Conservation (phyloP, 2,888 invertebrate species). For the Cryptocheilus praepositus region DNA sequence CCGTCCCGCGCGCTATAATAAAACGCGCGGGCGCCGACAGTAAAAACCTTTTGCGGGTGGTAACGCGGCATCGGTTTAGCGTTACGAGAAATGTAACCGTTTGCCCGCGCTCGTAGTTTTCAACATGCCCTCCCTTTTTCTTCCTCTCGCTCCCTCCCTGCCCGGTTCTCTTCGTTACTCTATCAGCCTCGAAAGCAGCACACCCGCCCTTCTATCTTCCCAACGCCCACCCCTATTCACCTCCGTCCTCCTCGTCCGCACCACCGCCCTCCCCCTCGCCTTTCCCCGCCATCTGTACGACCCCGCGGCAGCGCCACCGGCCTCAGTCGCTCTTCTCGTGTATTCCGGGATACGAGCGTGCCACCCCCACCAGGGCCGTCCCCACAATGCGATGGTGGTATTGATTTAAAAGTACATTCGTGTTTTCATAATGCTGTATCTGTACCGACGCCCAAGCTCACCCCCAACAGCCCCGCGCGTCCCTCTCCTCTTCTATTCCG, state of each 20-base stretch:
- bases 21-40: constrained; percentile 50
- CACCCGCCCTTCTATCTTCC: no score
- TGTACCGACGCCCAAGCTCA: constrained; percentile 72
- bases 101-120: constrained; percentile 23
- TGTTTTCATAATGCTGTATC: constrained; percentile 76
- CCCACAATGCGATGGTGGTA: constrained; percentile 76
- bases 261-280: constrained; percentile 52
- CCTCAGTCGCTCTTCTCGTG: constrained; percentile 55
- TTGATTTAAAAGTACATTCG: constrained; percentile 76
- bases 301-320: constrained; percentile 39
- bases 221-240: no score
- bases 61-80: constrained; percentile 64
- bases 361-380: constrained; percentile 63
- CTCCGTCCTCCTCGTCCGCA: constrained; percentile 30
- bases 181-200: neutral
- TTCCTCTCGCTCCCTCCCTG: constrained; percentile 44
- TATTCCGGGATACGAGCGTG: constrained; percentile 61
- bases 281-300: constrained; percentile 40
- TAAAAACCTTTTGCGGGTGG: constrained; percentile 55
- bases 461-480: constrained; percentile 27
- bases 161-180: constrained; percentile 14
- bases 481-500: constrained; percentile 15
- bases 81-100: constrained; percentile 65
- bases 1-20: constrained; percentile 42
- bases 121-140: constrained; percentile 42